Percentiles rank a stretch among this genome's conserved stretches.
phyloP scores from a whole-genome alignment of 2,888 invertebrate genomes.

The Chironomus tentans region DNA sequence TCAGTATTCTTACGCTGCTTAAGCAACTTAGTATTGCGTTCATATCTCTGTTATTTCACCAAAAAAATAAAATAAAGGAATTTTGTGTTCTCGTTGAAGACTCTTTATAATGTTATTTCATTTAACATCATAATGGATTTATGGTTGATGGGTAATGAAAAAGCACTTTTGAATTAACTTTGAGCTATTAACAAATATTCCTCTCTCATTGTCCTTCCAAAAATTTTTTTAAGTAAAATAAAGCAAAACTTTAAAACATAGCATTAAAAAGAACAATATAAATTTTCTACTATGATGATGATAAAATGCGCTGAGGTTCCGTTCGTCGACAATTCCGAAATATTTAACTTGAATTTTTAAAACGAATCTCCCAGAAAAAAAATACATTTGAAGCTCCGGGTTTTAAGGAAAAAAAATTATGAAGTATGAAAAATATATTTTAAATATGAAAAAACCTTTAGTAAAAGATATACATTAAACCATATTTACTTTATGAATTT shows the following conservation, averaged over 20 bases:
- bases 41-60: not conserved
- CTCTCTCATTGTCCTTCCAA: too few species aligned
- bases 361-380: not conserved
- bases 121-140: slow-evolving; percentile 3
- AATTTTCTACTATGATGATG: too few species aligned
- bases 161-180: slow-evolving; percentile 11
- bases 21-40: not conserved
- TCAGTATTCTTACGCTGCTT: not conserved
- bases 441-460: slow-evolving; percentile 8
- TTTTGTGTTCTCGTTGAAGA: not conserved
- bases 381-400: not conserved
- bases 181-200: not conserved
- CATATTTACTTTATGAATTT: slow-evolving; percentile 27
- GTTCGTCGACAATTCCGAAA: not conserved
- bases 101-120: not conserved
- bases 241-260: too few species aligned
- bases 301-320: too few species aligned
- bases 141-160: slow-evolving; percentile 4
- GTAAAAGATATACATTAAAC: slow-evolving; percentile 26
- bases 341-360: not conserved
- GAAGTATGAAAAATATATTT: not conserved
- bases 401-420: not conserved
- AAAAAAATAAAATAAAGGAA: not conserved
- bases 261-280: too few species aligned
- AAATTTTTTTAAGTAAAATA: too few species aligned